phyloP scores from a whole-genome alignment of 2,888 invertebrate genomes.

The Dryomyza anilis region DNA sequence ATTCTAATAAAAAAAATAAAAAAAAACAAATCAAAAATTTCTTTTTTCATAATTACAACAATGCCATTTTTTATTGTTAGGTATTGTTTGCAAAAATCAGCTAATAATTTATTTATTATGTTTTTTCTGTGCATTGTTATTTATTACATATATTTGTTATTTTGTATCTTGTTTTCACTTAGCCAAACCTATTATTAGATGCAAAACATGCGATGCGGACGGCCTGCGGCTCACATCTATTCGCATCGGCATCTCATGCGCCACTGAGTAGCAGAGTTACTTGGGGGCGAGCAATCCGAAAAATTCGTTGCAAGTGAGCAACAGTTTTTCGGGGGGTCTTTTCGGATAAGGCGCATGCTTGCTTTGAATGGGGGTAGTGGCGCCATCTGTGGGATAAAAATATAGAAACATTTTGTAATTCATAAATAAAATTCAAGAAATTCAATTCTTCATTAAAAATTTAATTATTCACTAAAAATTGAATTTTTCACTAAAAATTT shows the following conservation, averaged over 20 bases:
- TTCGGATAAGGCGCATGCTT: not conserved
- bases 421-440: too few species aligned
- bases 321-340: slow-evolving; percentile 2
- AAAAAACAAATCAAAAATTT: slow-evolving; percentile 21
- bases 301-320: not conserved
- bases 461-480: too few species aligned
- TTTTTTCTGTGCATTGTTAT: slow-evolving; percentile 2
- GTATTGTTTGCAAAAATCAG: too few species aligned
- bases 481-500: too few species aligned
- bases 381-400: slow-evolving; percentile 21
- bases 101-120: slow-evolving; percentile 15
- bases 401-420: too few species aligned
- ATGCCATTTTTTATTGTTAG: slow-evolving; percentile 11
- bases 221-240: not conserved
- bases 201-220: not conserved
- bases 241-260: slow-evolving; percentile 7
- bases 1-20: slow-evolving; percentile 22
- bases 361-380: not conserved
- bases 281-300: not conserved
- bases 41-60: slow-evolving; percentile 1
- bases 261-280: slow-evolving; percentile 10
- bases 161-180: slow-evolving; percentile 14
- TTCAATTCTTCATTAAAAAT: too few species aligned
- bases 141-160: too few species aligned
- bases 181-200: slow-evolving; percentile 1